These are phyloP conservation scores for Cuniculus paca DNA, from an alignment of 2,797 vertebrate genomes.

Conservation along the genomic window DNA sequence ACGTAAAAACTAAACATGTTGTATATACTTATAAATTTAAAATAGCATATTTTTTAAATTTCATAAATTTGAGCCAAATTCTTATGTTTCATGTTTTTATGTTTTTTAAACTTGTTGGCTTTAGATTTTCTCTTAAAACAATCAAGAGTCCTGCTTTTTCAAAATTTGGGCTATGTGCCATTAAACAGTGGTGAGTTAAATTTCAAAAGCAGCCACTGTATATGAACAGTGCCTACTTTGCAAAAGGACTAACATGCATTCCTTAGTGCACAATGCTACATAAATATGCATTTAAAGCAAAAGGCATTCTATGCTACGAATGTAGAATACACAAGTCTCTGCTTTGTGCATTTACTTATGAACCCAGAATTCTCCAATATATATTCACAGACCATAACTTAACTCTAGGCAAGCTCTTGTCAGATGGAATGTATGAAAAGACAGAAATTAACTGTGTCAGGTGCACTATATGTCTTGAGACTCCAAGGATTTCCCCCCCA, in stretches of 20 bases:
- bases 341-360: conserved; percentile 82
- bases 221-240: conserved; percentile 77
- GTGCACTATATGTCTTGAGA: conserved; percentile 80
- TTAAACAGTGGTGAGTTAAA: conserved; percentile 74
- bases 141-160: conserved; percentile 54
- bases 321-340: conserved; percentile 73
- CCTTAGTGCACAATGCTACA: conserved; percentile 72
- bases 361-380: conserved; percentile 78
- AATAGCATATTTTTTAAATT: conserved; percentile 31
- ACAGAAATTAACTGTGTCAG: conserved; percentile 79
- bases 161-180: conserved; percentile 65
- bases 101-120: conserved; percentile 53
- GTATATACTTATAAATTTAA: conserved; percentile 31
- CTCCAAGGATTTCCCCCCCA: not conserved
- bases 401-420: conserved; percentile 82
- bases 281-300: conserved; percentile 83
- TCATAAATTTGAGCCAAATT: conserved; percentile 71
- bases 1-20: not conserved
- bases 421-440: conserved; percentile 73
- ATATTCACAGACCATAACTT: conserved; percentile 84
- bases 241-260: conserved; percentile 74
- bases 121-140: conserved; percentile 64
- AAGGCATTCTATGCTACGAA: conserved; percentile 81
- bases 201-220: conserved; percentile 77
- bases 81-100: conserved; percentile 20